These are phyloP conservation scores for Cladorhizidae sp. DNA, from an alignment of 37 sponge, comb jelly and placozoan species.

Conservation along the genomic window DNA sequence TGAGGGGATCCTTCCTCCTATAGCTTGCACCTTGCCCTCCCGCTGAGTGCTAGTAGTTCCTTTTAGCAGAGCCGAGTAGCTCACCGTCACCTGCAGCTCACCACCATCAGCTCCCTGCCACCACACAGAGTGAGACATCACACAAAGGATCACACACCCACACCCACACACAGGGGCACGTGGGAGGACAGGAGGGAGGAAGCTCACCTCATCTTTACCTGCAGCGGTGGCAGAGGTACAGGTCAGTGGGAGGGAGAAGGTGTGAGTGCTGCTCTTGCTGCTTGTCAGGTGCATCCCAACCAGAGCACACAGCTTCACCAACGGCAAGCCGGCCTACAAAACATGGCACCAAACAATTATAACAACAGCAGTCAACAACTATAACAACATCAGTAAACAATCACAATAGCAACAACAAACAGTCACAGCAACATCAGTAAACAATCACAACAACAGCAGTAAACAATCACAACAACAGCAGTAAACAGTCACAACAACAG, in stretches of 20 bases:
- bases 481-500: too few relatives aligned
- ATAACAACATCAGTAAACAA: too few relatives aligned
- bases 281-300: constrained; percentile 58
- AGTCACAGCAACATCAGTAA: too few relatives aligned
- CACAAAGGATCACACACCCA: too few relatives aligned
- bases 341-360: neutral
- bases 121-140: neutral
- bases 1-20: neutral
- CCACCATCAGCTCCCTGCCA: constrained; percentile 14
- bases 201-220: neutral
- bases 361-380: neutral
- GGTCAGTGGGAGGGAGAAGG: constrained; percentile 62
- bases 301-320: constrained; percentile 83
- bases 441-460: too few relatives aligned
- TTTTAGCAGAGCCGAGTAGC: constrained; percentile 15
- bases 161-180: neutral
- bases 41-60: neutral
- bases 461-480: too few relatives aligned
- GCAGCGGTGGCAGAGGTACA: constrained; percentile 9
- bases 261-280: constrained; percentile 6
- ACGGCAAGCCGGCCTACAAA: constrained; percentile 64
- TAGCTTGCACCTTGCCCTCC: neutral
- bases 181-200: neutral
- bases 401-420: too few relatives aligned
- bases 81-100: constrained; percentile 50